phyloP scores from a whole-genome alignment of 2,113 vertebrate genomes.

The Otus sunia region DNA sequence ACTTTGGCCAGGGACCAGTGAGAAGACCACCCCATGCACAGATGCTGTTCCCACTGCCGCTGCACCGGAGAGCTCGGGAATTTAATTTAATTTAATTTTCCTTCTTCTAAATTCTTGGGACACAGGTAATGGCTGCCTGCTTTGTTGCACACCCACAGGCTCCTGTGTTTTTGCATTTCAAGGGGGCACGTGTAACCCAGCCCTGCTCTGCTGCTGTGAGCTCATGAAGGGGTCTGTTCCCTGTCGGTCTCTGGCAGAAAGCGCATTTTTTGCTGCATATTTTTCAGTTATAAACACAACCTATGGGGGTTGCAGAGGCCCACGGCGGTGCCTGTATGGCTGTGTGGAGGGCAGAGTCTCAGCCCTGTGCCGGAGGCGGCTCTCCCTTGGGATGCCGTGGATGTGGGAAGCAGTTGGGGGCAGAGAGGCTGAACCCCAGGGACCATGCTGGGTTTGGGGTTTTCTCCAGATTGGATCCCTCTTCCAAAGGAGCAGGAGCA shows the following conservation, averaged over 20 bases:
- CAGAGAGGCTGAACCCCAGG: too few species aligned
- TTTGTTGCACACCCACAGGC: fast-evolving
- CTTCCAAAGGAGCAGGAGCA: not conserved
- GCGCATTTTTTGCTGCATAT: fast-evolving
- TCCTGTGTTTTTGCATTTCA: too few species aligned
- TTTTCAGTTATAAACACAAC: not conserved
- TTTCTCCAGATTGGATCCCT: not conserved
- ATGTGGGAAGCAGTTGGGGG: fast-evolving
- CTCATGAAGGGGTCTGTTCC: too few species aligned
- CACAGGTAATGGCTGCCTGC: too few species aligned
- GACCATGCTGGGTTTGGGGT: not conserved
- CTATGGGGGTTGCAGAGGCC: not conserved
- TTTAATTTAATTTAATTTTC: not conserved
- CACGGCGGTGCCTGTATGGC: not conserved
- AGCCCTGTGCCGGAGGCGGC: not conserved
- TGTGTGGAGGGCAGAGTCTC: not conserved
- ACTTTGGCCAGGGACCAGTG: not conserved
- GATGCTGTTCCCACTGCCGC: fast-evolving
- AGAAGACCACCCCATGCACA: not conserved
- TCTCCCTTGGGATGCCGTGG: not conserved
- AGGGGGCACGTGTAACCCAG: not conserved
- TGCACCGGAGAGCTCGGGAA: fast-evolving
- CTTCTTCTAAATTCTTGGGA: not conserved
- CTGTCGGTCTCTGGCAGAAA: fast-evolving
- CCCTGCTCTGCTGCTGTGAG: too few species aligned